Conservation (phyloP, 2,797 vertebrate species). For the Aphelocoma californica region DNA sequence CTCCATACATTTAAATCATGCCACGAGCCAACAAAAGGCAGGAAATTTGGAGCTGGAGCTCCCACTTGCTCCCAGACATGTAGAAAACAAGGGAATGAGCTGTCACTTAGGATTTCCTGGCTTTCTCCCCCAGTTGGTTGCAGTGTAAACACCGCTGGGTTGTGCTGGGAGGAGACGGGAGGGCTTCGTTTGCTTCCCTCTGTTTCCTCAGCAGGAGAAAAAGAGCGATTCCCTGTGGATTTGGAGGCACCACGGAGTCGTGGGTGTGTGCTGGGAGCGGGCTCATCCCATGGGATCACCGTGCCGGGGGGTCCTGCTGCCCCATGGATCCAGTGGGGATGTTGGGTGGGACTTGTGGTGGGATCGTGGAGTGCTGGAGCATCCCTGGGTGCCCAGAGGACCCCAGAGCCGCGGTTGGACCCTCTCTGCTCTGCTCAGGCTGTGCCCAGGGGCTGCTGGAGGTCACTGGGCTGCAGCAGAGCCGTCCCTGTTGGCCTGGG, state of each 20-base stretch:
- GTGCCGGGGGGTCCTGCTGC: background rate
- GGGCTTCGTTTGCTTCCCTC: background rate
- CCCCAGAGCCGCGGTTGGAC: background rate
- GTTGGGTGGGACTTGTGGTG: background rate
- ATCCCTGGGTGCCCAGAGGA: accelerated
- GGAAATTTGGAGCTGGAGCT: slow-evolving; percentile 53
- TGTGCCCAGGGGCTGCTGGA: background rate
- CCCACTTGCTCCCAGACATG: slow-evolving; percentile 38
- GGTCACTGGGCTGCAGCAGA: accelerated
- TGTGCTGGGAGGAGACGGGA: background rate
- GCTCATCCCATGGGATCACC: accelerated
- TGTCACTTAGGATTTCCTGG: slow-evolving; percentile 63
- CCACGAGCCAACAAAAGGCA: slow-evolving; percentile 63
- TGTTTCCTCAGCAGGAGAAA: background rate
- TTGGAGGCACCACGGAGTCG: background rate
- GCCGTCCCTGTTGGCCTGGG: background rate
- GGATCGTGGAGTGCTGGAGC: background rate
- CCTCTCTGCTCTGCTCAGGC: background rate
- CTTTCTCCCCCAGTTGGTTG: slow-evolving; percentile 29
- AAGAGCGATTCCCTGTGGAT: background rate
- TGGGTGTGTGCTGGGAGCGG: background rate
- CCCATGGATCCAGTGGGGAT: accelerated
- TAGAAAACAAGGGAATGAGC: slow-evolving; percentile 48
- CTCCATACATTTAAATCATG: slow-evolving; percentile 52
- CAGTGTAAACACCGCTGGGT: slow-evolving; percentile 38